A percentile compares a stretch with the other conserved stretches of the same genome.
Evolutionary conservation across 2,113 vertebrate species (phyloP).

Genomic region (Fregata magnificens): DNA sequence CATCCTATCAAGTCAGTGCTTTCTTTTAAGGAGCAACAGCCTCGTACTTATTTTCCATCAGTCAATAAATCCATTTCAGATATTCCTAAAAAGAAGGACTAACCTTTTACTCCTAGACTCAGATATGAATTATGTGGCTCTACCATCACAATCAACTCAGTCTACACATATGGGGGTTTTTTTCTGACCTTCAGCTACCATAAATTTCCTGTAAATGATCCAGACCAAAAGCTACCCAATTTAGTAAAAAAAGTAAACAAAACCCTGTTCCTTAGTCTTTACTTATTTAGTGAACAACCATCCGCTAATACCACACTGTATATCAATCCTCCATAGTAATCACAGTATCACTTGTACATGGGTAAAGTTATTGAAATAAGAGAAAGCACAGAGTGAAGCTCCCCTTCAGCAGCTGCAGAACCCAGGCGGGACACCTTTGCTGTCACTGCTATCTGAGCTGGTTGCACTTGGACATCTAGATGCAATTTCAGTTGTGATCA

Average conservation of each 20-base stretch:
- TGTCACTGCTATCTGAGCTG: background rate
- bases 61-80: background rate
- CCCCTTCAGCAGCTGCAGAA: background rate
- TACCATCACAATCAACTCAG: background rate
- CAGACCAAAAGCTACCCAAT: background rate
- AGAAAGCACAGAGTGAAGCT: background rate
- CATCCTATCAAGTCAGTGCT: background rate
- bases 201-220: background rate
- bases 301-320: background rate
- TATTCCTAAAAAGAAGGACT: background rate
- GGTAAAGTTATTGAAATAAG: background rate
- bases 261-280: background rate
- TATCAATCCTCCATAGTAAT: background rate
- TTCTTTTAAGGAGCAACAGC: background rate
- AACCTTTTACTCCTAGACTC: background rate
- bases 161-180: fast-evolving
- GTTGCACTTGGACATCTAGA: background rate
- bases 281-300: background rate
- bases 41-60: background rate
- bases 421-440: no score
- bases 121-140: background rate
- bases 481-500: background rate
- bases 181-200: background rate
- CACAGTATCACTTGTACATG: background rate
- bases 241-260: background rate